Evolutionary conservation across 2,888 invertebrate genomes (phyloP).

Genomic region (Miltochrista miniata): DNA sequence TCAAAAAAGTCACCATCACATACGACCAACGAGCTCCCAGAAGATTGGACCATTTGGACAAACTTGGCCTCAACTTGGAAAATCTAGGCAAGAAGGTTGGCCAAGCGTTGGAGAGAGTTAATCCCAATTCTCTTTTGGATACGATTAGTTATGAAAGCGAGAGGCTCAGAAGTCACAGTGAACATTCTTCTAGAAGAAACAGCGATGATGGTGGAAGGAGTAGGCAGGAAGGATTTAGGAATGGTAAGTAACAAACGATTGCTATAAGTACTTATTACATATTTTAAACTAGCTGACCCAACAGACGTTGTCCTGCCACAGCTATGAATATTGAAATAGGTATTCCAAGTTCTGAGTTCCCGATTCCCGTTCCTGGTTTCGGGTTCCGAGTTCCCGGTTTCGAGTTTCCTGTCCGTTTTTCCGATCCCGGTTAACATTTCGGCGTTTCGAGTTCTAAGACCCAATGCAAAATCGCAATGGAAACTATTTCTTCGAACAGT

Average conservation of each 20-base stretch:
- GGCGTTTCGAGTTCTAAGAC: too few species aligned
- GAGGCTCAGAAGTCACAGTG: constrained; percentile 60
- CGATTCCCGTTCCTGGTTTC: too few species aligned
- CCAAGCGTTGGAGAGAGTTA: constrained; percentile 43
- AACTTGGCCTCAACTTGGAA: constrained; percentile 30
- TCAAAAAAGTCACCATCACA: constrained; percentile 44
- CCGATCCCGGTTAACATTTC: too few species aligned
- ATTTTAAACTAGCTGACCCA: too few species aligned
- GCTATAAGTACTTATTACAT: too few species aligned
- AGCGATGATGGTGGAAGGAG: constrained; percentile 65
- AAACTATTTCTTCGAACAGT: too few species aligned
- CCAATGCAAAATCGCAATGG: too few species aligned
- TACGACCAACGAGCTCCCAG: constrained; percentile 49
- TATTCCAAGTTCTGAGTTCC: too few species aligned
- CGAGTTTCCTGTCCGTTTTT: too few species aligned
- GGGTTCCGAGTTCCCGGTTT: too few species aligned
- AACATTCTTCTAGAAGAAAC: constrained; percentile 70
- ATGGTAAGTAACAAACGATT: constrained; percentile 44
- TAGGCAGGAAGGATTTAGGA: constrained; percentile 54
- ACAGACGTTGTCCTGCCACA: too few species aligned
- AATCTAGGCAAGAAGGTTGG: constrained; percentile 39
- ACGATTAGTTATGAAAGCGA: constrained; percentile 70
- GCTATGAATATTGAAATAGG: too few species aligned
- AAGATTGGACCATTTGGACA: constrained; percentile 37
- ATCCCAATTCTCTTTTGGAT: constrained; percentile 46